Evolutionary conservation across 2,113 vertebrate genomes (phyloP).

Genomic region (Phocoena phocoena): DNA sequence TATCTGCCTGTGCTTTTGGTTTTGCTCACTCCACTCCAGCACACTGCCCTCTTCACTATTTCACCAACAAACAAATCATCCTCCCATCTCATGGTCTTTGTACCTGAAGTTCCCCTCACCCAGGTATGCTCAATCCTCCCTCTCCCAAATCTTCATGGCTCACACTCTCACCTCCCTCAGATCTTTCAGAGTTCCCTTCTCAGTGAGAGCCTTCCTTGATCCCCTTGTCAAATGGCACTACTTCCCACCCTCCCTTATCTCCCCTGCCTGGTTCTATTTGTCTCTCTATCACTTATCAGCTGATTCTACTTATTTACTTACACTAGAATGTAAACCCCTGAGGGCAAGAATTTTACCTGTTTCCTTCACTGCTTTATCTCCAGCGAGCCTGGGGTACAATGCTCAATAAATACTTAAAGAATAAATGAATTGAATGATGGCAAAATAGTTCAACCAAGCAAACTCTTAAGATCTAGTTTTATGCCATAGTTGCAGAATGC

Average conservation of each 20-base stretch:
- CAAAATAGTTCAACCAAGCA: not conserved
- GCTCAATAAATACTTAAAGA: not conserved
- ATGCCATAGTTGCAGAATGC: not conserved
- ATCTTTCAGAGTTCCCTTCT: not conserved
- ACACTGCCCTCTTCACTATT: not conserved
- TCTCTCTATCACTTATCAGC: not conserved
- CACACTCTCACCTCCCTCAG: not conserved
- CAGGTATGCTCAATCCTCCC: not conserved
- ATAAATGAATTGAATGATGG: not conserved
- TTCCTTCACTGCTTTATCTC: not conserved
- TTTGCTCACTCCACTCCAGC: not conserved
- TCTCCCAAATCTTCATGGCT: not conserved
- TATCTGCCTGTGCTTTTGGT: not conserved
- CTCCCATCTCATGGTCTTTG: not conserved
- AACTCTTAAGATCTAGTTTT: not conserved
- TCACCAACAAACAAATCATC: not conserved
- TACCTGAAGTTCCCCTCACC: not conserved
- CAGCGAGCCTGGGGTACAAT: not conserved
- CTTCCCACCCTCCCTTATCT: not conserved
- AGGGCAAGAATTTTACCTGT: not conserved
- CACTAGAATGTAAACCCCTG: not conserved
- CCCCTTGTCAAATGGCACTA: not conserved
- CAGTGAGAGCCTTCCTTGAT: not conserved
- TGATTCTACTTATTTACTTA: conserved; percentile 3
- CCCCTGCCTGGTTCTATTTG: not conserved